Base-by-base conservation (phyloP, 2,888 invertebrate genomes). In the Nudaria mundana region DNA sequence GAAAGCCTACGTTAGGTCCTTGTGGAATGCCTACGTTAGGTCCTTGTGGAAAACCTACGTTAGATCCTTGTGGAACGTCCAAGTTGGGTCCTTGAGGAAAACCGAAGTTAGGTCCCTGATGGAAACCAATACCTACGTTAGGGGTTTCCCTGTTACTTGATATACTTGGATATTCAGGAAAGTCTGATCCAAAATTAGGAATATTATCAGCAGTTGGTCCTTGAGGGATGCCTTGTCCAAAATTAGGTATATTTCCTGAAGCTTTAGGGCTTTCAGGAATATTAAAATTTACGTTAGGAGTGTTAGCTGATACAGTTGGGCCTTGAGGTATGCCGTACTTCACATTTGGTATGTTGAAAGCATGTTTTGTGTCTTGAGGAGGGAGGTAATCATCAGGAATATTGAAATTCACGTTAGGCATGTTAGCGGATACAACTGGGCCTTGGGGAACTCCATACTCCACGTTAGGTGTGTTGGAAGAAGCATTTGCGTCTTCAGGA, bases 401-500 rank as follows among this genome's bases (percentile, higher is more conserved):
- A 22, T 13, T n/a, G 5, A 20, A 22, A n/a, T 18, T n/a, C 5
- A 10, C 32, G 5, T 33, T 33, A 15, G 32, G 32, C 2, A 14
- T 32, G 6, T 32, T 32, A 2, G 22, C 30, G 8, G 31, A 23
- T 6, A 2, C n/a, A 23, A 8, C 14, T 10, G 14, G 15, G 11
- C 11, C 11, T 16, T 14, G 22, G 16, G 33, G 33, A n/a, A 10
- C 14, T 11, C 24, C 24, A 15, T 24, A 24, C 10, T 33, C 24
- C 6, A 15, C 11, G 11, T 23, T 11, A 8, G 33, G 33, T 5
- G 6, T 24, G 11, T 24, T 24, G 3, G 24, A 13, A 6, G 33
- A 24, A 16, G 7, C 15, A 33, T 4, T 10, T 11, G 24, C 6
- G n/a, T 28, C 13, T 26, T 71, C 76, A 8, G 76, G 66, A 5